These are phyloP conservation scores for Desmophyllum pertusum DNA, from an alignment of 92 coral and sea anemone genomes.

Conservation along the genomic window DNA sequence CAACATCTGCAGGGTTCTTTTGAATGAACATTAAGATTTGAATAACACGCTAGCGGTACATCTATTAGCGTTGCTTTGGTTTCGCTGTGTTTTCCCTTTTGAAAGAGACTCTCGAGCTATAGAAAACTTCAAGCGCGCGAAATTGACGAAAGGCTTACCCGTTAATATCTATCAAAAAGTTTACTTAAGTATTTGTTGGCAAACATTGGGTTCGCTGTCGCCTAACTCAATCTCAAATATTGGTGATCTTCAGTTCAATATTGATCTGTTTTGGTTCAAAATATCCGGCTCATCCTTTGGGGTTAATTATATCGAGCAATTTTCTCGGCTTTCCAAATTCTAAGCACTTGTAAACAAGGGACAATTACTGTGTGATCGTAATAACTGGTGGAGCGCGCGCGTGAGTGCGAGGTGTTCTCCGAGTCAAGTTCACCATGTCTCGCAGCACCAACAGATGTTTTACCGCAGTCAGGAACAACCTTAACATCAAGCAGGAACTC, in stretches of 20 bases:
- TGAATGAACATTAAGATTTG: slow-evolving; percentile 44
- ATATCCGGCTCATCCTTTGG: slow-evolving; percentile 85
- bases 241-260: slow-evolving; percentile 68
- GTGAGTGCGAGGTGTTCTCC: neutral
- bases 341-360: slow-evolving; percentile 69
- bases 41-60: slow-evolving; percentile 46
- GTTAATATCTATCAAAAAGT: slow-evolving; percentile 58
- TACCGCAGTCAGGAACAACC: neutral
- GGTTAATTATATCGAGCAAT: slow-evolving; percentile 78
- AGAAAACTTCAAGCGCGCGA: slow-evolving; percentile 17
- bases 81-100: slow-evolving; percentile 1
- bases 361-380: slow-evolving; percentile 45
- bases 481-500: neutral
- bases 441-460: slow-evolving; percentile 4
- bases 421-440: neutral
- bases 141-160: slow-evolving; percentile 37
- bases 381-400: slow-evolving; percentile 12
- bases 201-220: slow-evolving; percentile 68
- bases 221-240: slow-evolving; percentile 70
- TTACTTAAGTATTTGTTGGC: slow-evolving; percentile 67
- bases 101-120: neutral
- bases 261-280: slow-evolving; percentile 73
- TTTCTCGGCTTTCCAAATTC: slow-evolving; percentile 61
- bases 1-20: slow-evolving; percentile 52
- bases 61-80: neutral